Conservation (phyloP, 1,140 invertebrate genomes). For the Heliconius congener region DNA sequence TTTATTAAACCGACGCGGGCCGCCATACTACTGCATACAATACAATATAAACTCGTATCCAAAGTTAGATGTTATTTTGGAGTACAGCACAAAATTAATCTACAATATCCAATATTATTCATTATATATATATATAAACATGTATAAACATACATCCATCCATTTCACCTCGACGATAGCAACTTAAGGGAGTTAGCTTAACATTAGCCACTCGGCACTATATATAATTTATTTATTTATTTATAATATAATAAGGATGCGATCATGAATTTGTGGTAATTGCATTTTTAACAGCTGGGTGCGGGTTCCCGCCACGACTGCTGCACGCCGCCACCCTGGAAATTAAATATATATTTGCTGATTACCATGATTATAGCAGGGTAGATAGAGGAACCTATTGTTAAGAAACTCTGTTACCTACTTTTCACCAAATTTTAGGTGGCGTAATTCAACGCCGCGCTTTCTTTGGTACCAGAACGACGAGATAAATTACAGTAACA, state of each 20-base stretch:
- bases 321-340: slow-evolving; percentile 59
- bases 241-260: slow-evolving; percentile 67
- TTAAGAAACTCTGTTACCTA: too few relatives aligned
- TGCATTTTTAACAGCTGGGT: slow-evolving; percentile 61
- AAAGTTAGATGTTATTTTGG: slow-evolving; percentile 45
- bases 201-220: slow-evolving; percentile 50
- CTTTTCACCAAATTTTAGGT: too few relatives aligned
- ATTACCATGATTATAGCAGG: neutral
- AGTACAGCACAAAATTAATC: slow-evolving; percentile 74
- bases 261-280: slow-evolving; percentile 72
- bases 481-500: too few relatives aligned
- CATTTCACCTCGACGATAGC: slow-evolving; percentile 70
- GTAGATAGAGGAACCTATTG: too few relatives aligned
- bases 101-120: slow-evolving; percentile 67
- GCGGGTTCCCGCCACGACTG: slow-evolving; percentile 45
- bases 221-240: slow-evolving; percentile 60
- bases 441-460: too few relatives aligned
- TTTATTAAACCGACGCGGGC: neutral
- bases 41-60: neutral
- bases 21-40: neutral
- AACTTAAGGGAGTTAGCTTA: slow-evolving; percentile 74
- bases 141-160: slow-evolving; percentile 78
- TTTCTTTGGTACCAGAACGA: too few relatives aligned
- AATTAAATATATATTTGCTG: neutral
- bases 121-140: slow-evolving; percentile 72